Percentiles rank a stretch among this genome's conserved stretches.
Evolutionary conservation across 1,140 invertebrate species (phyloP).

Genomic region (Panulirus ornatus): DNA sequence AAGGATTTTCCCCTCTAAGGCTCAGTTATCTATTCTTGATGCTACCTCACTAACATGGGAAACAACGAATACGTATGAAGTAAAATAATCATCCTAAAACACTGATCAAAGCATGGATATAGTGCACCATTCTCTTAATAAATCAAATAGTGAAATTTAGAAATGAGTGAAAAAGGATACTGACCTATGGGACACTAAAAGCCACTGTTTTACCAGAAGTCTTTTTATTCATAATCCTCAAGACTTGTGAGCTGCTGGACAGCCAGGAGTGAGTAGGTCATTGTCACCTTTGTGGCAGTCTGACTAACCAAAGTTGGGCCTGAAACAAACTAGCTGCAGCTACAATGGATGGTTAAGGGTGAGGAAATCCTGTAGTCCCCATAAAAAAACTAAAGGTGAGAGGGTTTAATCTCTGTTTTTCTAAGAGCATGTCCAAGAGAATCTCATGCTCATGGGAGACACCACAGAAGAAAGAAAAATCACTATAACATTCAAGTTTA

Average conservation of each 20-base stretch:
- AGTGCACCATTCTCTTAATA: neutral
- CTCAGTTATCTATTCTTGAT: too few relatives aligned
- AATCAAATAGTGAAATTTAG: neutral
- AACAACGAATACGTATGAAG: too few relatives aligned
- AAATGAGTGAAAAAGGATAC: neutral
- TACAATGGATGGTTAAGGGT: neutral
- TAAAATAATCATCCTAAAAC: too few relatives aligned
- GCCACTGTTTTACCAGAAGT: neutral
- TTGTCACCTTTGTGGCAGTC: too few relatives aligned
- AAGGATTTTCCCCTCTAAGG: too few relatives aligned
- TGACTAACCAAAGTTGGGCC: too few relatives aligned
- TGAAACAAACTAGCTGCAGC: neutral
- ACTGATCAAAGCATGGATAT: neutral
- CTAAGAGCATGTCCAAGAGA: neutral
- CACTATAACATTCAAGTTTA: neutral
- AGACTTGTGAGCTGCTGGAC: too few relatives aligned
- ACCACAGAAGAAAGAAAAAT: neutral
- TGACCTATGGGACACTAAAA: neutral
- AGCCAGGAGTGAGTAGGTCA: too few relatives aligned
- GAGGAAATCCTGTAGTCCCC: neutral
- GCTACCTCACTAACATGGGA: too few relatives aligned
- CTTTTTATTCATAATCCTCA: neutral
- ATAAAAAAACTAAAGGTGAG: neutral
- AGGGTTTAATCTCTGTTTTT: neutral
- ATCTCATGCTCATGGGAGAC: neutral